A percentile compares a stretch with the other conserved stretches of the same genome.
These are phyloP conservation scores for Pseudobourletiella spinata DNA, from an alignment of 1,140 invertebrate genomes.

Conservation along the genomic window DNA sequence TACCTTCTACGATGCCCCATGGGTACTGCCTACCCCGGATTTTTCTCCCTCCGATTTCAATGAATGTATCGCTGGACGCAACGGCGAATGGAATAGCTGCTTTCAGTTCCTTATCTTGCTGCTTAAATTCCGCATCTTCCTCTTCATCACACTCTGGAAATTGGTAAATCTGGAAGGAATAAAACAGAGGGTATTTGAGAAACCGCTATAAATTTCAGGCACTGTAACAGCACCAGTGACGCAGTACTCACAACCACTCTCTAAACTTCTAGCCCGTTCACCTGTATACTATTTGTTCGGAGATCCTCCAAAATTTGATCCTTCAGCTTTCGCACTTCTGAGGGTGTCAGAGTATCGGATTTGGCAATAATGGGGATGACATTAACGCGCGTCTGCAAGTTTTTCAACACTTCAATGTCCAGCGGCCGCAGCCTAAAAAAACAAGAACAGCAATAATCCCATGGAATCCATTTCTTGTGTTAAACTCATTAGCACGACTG, in stretches of 20 bases:
- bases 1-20: slow-evolving; percentile 94
- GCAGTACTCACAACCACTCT: too few species aligned
- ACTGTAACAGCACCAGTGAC: too few species aligned
- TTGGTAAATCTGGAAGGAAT: slow-evolving; percentile 82
- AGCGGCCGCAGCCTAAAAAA: slow-evolving; percentile 74
- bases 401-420: slow-evolving; percentile 89
- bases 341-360: slow-evolving; percentile 85
- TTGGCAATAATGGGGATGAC: slow-evolving; percentile 97
- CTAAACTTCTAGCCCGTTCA: too few species aligned
- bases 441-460: neutral
- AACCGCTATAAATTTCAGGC: too few species aligned
- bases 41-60: slow-evolving; percentile 81
- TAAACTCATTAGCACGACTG: too few species aligned
- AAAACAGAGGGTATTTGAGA: neutral
- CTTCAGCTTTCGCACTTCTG: slow-evolving; percentile 82
- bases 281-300: slow-evolving; percentile 73
- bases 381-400: slow-evolving; percentile 90
- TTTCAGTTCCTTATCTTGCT: slow-evolving; percentile 80
- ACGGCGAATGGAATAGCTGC: slow-evolving; percentile 92
- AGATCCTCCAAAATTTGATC: slow-evolving; percentile 68
- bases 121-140: slow-evolving; percentile 86
- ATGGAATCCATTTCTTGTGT: neutral
- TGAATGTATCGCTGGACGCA: slow-evolving; percentile 87
- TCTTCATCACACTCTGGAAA: slow-evolving; percentile 93
- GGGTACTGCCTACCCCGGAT: slow-evolving; percentile 89